A percentile compares a stretch with the other conserved stretches of the same genome.
Conservation (phyloP, 2,113 vertebrate genomes). For the Macheiramphus alcinus region DNA sequence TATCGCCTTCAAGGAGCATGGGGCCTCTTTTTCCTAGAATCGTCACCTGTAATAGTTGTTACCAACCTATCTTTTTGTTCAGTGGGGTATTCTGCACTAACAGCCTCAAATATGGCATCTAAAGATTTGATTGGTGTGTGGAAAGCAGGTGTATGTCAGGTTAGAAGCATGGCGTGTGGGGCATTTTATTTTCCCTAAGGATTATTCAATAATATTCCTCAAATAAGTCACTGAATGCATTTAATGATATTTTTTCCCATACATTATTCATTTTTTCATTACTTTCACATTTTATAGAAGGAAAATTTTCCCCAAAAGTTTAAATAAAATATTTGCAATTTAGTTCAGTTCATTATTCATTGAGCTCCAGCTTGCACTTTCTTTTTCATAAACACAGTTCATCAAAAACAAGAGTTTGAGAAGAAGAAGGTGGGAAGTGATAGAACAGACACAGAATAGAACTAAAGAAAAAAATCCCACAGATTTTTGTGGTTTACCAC, state of each 20-base stretch:
- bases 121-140: background rate
- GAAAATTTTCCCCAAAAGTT: background rate
- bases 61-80: background rate
- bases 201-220: background rate
- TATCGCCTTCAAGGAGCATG: background rate
- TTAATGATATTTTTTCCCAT: background rate
- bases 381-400: background rate
- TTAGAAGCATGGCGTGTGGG: background rate
- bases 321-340: constrained; percentile 15
- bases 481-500: background rate
- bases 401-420: background rate
- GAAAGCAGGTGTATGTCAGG: background rate
- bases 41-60: background rate
- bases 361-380: background rate
- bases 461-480: background rate
- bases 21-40: background rate
- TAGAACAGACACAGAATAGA: background rate
- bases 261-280: constrained; percentile 34
- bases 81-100: background rate
- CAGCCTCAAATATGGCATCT: background rate
- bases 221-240: background rate
- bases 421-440: background rate
- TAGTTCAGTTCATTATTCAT: background rate
- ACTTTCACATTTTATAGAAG: background rate
- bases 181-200: background rate